Base-by-base conservation (phyloP, 2,113 vertebrate species). In the Erinaceus europaeus region DNA sequence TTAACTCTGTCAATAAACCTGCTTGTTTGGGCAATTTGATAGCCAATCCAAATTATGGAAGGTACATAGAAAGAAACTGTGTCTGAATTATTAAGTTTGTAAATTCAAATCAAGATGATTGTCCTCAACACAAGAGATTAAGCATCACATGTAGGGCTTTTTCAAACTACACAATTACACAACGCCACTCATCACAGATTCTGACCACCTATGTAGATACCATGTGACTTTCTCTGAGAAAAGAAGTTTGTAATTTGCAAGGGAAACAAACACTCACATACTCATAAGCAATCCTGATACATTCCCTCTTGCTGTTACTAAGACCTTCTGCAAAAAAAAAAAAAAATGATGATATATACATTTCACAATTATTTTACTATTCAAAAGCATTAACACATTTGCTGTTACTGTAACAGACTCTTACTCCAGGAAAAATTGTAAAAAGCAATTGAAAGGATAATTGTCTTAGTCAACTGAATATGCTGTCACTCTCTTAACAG, bases 401-500 rank as follows among this genome's bases (percentile, higher is more conserved):
- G 20, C 20, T 67, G 13, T 91, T 84, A 69, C 61, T 71, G 25
- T 71, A 83, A 74, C 29, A 88, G 77, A 86, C 29, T 57, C 72
- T 50, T 61, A 32, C 36, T 78, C 81, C 36, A 86, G n/a, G 59
- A 90, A 74, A 84, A 40, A 40, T 52, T 76, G 20, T 14, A 65
- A 40, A 83, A 67, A 85, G 29, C 34, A 32, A 65, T 48, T 48
- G 42, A 84, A 90, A 82, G 57, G 61, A 81, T 62, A 90, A 79
- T 27, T 90, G 87, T 83, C 34, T 84, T 89, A 76, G 62, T 89
- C 82, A 76, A 48, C 34, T 2, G 5, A 83, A 57, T 29, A 46
- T 27, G 59, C 65, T 89, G 59, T 84, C 87, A 91, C 67, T 91
- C 57, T 77, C 55, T 72, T 57, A 73, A 44, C 61, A 69, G 44